Evolutionary conservation across 2,113 vertebrate genomes (phyloP).

Genomic region (Pachycephala philippinensis): DNA sequence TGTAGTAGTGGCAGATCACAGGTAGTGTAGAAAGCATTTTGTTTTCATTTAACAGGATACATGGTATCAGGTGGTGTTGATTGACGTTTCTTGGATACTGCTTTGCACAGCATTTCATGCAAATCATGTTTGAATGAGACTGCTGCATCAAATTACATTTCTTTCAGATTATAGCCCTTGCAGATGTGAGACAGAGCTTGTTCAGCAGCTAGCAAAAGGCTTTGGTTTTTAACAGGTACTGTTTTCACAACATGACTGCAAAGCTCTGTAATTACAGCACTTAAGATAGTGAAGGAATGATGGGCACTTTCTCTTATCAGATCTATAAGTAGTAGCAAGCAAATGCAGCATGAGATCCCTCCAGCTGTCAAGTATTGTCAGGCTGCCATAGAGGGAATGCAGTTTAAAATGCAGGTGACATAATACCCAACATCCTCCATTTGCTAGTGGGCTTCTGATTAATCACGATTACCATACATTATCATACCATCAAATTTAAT

Average conservation of each 20-base stretch:
- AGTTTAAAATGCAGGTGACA: slow-evolving; percentile 94
- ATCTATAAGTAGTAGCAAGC: slow-evolving; percentile 61
- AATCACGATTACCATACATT: slow-evolving; percentile 96
- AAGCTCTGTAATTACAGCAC: slow-evolving; percentile 63
- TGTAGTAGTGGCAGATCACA: neutral
- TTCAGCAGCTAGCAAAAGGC: slow-evolving; percentile 23
- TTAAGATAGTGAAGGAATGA: slow-evolving; percentile 46
- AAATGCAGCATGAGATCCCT: slow-evolving; percentile 64
- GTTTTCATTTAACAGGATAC: slow-evolving; percentile 54
- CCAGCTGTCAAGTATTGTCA: slow-evolving; percentile 81
- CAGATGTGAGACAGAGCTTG: slow-evolving; percentile 68
- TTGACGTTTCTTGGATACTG: slow-evolving; percentile 76
- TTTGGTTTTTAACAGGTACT: slow-evolving; percentile 44
- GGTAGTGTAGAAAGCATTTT: slow-evolving; percentile 9
- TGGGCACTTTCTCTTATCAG: slow-evolving; percentile 67
- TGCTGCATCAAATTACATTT: slow-evolving; percentile 80
- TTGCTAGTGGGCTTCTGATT: slow-evolving; percentile 90
- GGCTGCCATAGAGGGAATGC: slow-evolving; percentile 75
- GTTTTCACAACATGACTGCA: slow-evolving; percentile 64
- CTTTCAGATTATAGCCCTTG: slow-evolving; percentile 66
- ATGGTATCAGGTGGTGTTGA: slow-evolving; percentile 83
- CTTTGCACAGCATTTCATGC: slow-evolving; percentile 85
- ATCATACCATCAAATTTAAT: slow-evolving; percentile 96
- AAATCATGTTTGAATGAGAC: slow-evolving; percentile 78
- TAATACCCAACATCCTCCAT: slow-evolving; percentile 82